Percentiles rank a stretch among this genome's conserved stretches.
Conservation (phyloP, 2,113 vertebrate species). For the Hippocampus abdominalis region DNA sequence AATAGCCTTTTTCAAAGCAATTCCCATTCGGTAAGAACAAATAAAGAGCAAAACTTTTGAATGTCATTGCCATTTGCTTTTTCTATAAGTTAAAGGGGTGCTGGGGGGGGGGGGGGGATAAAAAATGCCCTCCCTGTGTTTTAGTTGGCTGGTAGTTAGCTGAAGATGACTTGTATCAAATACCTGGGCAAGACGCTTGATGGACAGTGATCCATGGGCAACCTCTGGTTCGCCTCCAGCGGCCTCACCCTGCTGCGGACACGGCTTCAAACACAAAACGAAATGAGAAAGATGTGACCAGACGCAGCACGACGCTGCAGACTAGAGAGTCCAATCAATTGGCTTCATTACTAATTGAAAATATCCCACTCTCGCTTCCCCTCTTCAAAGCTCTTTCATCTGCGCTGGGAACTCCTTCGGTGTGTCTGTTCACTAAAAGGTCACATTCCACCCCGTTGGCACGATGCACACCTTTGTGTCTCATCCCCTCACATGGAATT, state of each 20-base stretch:
- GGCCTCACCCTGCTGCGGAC: constrained; percentile 30
- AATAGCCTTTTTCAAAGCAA: no score
- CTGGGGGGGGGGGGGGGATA: no score
- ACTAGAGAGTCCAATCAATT: constrained; percentile 59
- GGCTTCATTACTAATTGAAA: constrained; percentile 70
- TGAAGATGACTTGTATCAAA: neutral
- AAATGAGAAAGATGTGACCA: constrained; percentile 29
- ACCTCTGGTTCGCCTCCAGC: constrained; percentile 28
- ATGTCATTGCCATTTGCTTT: no score
- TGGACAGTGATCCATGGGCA: constrained; percentile 62
- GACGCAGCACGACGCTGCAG: constrained; percentile 20
- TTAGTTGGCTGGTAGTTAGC: neutral
- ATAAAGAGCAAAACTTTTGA: no score
- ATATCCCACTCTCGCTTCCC: constrained; percentile 25
- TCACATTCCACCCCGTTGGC: constrained; percentile 39
- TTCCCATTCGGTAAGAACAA: no score
- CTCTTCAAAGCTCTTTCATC: constrained; percentile 59
- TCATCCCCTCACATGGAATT: constrained; percentile 12
- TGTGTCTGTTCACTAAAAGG: constrained; percentile 49
- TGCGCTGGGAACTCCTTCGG: constrained; percentile 46
- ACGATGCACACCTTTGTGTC: constrained; percentile 11
- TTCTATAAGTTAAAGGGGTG: no score
- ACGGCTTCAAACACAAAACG: constrained; percentile 28
- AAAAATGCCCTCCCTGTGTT: neutral
- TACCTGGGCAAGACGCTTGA: constrained; percentile 81